Base-by-base conservation (phyloP, 2,888 invertebrate genomes). In the Lasioglossum marginatum region DNA sequence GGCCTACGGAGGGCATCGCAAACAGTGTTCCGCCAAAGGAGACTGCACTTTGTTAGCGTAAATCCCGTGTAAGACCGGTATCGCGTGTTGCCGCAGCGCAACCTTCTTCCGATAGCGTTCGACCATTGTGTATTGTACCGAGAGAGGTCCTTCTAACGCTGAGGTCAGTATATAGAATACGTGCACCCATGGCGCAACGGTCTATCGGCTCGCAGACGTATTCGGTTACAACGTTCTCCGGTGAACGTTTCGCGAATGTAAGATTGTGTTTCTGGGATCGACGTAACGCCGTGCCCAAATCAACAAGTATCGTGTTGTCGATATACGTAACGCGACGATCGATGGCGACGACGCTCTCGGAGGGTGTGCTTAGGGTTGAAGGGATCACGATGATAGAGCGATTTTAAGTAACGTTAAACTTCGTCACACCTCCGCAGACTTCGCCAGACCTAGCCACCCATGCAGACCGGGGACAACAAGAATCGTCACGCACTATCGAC, bases 301-400 rank as follows among this genome's bases (percentile, higher is more conserved):
- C 88, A 86, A 88, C 86, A 83, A 86, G 86, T 88, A 88, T 88
- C 87, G 82, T 81, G 86, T 88, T 86, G 83, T 82, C 83, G 80
- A 82, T 82, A 45, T 19, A 31, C 57, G 77, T 77, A 75, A 86
- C 40, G 72, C 76, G 79, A 31, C 16, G 34, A 81, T 77, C 80
- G 45, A 60, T 45, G n/a, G 14, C 68, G 23, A 43, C 8, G 60
- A 6, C 5, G 31, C 16, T 63, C 52, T 23, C 23, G 6, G 16
- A 63, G 60, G 60, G 60, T 31, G 60, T 31, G 60, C 27, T 31
- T 14, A 63, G n/a, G 27, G 60, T 27, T 27, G 12, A 16, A n/a
- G 14, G 31, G 60, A 27, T 27, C 27, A 5, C 60, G 60, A 27
- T 60, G 60, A 60, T 5, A 5, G 60, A 60, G 60, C 27, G 60